These are phyloP conservation scores for Pagetopsis macropterus DNA, from an alignment of 2,797 vertebrate genomes.

Conservation along the genomic window DNA sequence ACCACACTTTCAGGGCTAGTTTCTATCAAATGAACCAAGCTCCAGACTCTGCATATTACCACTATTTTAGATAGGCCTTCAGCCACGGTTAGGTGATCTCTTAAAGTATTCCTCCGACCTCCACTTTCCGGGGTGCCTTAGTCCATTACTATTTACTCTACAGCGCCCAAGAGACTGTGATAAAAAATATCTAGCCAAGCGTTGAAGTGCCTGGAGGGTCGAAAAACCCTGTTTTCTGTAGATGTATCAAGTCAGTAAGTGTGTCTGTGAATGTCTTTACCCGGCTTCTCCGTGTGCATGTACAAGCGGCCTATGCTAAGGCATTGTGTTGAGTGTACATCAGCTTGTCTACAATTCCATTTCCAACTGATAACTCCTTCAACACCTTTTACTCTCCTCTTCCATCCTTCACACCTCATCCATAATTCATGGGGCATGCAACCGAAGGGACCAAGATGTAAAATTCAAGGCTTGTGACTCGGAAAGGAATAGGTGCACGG, in stretches of 20 bases:
- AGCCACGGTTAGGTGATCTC: conserved; percentile 34
- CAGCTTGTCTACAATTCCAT: conserved; percentile 28
- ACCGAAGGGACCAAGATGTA: conserved; percentile 43
- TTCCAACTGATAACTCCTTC: conserved; percentile 45
- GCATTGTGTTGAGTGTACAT: conserved; percentile 31
- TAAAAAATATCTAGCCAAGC: conserved; percentile 42
- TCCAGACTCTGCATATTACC: conserved; percentile 33
- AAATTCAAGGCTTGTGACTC: conserved; percentile 52
- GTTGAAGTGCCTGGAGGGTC: conserved; percentile 30
- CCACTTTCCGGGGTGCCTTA: conserved; percentile 39
- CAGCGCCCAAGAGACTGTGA: conserved; percentile 49
- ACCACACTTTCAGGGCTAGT: not conserved
- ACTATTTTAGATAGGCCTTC: conserved; percentile 48
- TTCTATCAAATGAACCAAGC: conserved; percentile 24
- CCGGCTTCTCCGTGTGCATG: conserved; percentile 4
- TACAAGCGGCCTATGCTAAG: conserved; percentile 23
- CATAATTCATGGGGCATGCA: conserved; percentile 58
- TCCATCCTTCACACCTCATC: conserved; percentile 49
- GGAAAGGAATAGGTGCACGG: conserved; percentile 45
- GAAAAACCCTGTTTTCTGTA: conserved; percentile 37
- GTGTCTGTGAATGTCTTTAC: conserved; percentile 42
- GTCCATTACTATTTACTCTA: conserved; percentile 52
- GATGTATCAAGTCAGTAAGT: conserved; percentile 39
- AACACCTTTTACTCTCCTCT: conserved; percentile 28
- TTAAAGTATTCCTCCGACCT: conserved; percentile 4